A percentile compares a stretch with the other conserved stretches of the same genome.
Evolutionary conservation across 2,797 vertebrate genomes (phyloP).

Genomic region (Fratercula arctica): DNA sequence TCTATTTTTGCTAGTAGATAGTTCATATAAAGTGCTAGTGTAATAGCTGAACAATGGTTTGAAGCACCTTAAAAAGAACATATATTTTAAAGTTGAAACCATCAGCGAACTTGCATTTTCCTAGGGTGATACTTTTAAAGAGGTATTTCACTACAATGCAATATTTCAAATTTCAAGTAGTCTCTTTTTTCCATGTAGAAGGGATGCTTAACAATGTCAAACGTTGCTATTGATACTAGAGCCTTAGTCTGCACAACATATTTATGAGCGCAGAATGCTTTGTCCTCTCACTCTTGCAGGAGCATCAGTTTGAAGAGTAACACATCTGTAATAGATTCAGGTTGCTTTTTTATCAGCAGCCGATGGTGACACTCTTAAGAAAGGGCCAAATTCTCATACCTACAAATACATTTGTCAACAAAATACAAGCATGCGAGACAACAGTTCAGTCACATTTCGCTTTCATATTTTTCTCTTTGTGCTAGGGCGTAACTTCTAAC

Average conservation of each 20-base stretch:
- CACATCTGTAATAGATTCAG: neutral
- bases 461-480: conserved; percentile 40
- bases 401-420: conserved; percentile 43
- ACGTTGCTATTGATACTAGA: neutral
- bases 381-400: neutral
- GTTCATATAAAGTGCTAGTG: neutral
- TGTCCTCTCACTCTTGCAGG: neutral
- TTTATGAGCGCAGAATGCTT: neutral
- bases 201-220: neutral
- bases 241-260: neutral
- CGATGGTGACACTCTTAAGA: neutral
- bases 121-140: neutral
- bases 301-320: neutral
- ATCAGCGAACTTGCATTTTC: conserved; percentile 13
- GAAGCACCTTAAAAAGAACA: conserved; percentile 36
- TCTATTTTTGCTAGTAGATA: conserved; percentile 14
- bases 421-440: neutral
- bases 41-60: conserved; percentile 31
- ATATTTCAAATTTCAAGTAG: neutral
- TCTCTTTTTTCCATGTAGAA: neutral
- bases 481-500: conserved; percentile 13
- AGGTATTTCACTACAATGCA: neutral
- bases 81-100: neutral
- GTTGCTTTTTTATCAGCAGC: conserved; percentile 13
- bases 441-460: neutral